Conservation (phyloP, 1,140 invertebrate genomes). For the Drusus annulatus region DNA sequence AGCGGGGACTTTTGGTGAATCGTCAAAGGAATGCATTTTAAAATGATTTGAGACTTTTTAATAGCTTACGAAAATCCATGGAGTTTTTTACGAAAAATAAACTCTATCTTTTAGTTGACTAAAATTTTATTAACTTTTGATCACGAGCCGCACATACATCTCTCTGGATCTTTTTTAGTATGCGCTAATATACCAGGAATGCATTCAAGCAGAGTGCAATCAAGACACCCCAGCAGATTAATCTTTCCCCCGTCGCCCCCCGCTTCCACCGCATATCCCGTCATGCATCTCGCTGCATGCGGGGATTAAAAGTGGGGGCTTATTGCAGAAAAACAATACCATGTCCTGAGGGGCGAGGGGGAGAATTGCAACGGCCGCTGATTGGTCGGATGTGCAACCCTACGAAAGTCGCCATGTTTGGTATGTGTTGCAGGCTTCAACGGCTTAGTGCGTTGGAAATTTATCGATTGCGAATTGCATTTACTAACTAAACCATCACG, state of each 20-base stretch:
- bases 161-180: background rate
- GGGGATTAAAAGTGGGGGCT: slow-evolving; percentile 32
- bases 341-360: background rate
- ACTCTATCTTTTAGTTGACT: too few relatives aligned
- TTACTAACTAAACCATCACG: too few relatives aligned
- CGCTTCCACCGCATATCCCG: background rate
- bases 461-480: slow-evolving; percentile 12
- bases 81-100: too few relatives aligned
- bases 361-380: background rate
- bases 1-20: too few relatives aligned
- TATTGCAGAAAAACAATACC: slow-evolving; percentile 35
- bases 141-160: background rate
- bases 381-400: slow-evolving; percentile 18
- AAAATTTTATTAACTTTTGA: too few relatives aligned
- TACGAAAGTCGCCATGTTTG: slow-evolving; percentile 12
- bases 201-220: slow-evolving; percentile 34
- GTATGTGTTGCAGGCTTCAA: too few relatives aligned
- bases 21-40: too few relatives aligned
- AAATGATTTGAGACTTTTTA: too few relatives aligned
- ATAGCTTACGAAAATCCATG: too few relatives aligned
- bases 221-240: slow-evolving; percentile 33
- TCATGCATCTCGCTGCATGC: slow-evolving; percentile 19
- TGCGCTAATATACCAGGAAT: slow-evolving; percentile 13
- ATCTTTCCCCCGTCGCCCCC: background rate
- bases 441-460: background rate